Conservation (phyloP, 2,797 vertebrate genomes). For the Cuculus canorus region DNA sequence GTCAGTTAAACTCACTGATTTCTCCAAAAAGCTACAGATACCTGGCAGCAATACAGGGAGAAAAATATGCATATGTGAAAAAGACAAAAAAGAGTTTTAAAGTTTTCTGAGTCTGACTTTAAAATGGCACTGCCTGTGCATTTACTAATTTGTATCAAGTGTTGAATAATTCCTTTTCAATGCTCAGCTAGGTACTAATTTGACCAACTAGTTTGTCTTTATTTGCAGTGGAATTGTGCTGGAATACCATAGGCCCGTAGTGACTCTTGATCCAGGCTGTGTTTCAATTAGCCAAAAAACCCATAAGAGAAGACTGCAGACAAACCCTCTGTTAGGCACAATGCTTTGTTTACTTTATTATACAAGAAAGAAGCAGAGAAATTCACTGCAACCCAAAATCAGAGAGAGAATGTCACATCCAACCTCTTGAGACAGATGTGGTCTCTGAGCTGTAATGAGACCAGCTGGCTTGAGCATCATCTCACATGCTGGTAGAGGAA, state of each 20-base stretch:
- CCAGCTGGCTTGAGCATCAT: neutral
- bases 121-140: neutral
- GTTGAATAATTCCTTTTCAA: neutral
- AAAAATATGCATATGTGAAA: neutral
- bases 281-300: neutral
- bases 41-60: neutral
- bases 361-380: neutral
- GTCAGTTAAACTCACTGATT: neutral
- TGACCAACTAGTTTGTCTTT: neutral
- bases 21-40: neutral
- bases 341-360: neutral
- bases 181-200: neutral
- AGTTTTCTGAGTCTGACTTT: neutral
- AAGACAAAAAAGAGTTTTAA: neutral
- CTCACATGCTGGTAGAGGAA: neutral
- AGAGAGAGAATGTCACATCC: neutral
- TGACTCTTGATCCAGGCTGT: neutral
- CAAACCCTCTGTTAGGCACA: neutral
- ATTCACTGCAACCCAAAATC: neutral
- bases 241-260: neutral
- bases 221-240: neutral
- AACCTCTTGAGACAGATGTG: neutral
- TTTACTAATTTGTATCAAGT: neutral
- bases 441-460: neutral
- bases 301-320: neutral